Evolutionary conservation across 2,113 vertebrate genomes (phyloP), one percentile per base, ranked within the genome.

Genomic region (Myotis lucifugus): DNA sequence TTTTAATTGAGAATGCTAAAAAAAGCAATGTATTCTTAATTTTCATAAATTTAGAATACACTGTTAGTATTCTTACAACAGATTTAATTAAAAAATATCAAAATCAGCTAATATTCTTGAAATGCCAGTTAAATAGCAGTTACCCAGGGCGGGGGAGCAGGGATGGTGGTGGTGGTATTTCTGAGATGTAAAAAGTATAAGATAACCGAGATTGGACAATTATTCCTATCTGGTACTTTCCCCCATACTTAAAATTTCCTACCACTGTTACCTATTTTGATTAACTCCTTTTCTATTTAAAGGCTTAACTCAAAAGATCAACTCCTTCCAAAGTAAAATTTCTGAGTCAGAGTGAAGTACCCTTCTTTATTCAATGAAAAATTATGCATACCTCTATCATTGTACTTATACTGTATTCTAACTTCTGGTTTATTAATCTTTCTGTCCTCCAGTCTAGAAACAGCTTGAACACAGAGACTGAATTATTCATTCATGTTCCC

Each of bases 231-330:
- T 89, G 85, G 72, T 72, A 79, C 54, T 84, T 85, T n/a, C 29
- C 67, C 48, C 89, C 25, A 69, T 59, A 77, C 10, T 86, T 64
- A 81, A 85, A 56, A 85, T 59, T 90, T 90, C 37, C 40, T 48
- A 90, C 15, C 6, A 59, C 54, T 81, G 37, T 19, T 82, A 76
- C 25, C n/a, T 83, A 83, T 17, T 64, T 34, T 64, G n/a, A 50
- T 10, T 37, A 93, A 93, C 42, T 86, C 48, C 37, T 93, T 86
- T 86, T 85, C 46, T 86, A 79, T 77, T 78, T 79, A 90, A 90
- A 67, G 34, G 74, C 7, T 90, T 90, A 86, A 46, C 19, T 90
- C 40, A 74, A 79, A 94, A 83, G 17, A 76, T 37, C 37, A 91
- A 17, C 8, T 48, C 29, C 37, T 34, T 37, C 46, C 25, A 83